A percentile compares a stretch with the other conserved stretches of the same genome.
Evolutionary conservation across 2,113 vertebrate genomes (phyloP).

Genomic region (Myrmecobius fasciatus): DNA sequence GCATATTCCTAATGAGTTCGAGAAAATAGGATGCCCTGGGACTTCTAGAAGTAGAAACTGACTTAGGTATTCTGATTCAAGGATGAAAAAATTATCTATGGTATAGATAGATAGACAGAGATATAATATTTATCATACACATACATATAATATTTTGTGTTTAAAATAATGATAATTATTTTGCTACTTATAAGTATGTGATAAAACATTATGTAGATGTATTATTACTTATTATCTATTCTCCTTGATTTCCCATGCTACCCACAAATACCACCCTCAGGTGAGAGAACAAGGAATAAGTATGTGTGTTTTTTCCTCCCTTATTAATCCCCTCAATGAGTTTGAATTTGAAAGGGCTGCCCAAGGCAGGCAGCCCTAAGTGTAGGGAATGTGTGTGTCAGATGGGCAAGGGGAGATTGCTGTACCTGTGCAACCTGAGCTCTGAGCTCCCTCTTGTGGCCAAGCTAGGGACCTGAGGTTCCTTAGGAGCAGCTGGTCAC

Average conservation of each 20-base stretch:
- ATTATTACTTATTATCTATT: background rate
- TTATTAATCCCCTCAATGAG: background rate
- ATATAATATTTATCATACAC: no score
- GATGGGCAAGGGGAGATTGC: no score
- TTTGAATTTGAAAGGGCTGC: background rate
- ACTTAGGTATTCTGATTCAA: background rate
- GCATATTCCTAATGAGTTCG: background rate
- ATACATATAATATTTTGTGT: background rate
- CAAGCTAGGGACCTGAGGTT: background rate
- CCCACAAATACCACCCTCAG: background rate
- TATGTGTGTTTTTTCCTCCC: background rate
- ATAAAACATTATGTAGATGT: background rate
- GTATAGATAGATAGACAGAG: no score
- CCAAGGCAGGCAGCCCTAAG: background rate
- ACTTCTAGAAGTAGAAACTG: background rate
- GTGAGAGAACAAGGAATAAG: background rate
- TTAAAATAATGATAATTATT: background rate
- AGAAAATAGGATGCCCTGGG: background rate
- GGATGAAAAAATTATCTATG: background rate
- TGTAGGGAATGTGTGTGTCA: background rate
- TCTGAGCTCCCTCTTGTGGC: slow-evolving; percentile 67
- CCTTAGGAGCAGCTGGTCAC: slow-evolving; percentile 49
- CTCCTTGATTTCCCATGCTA: background rate
- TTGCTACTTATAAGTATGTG: background rate
- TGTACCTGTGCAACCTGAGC: background rate